phyloP scores from a whole-genome alignment of 2,888 invertebrate species.

The Atethmia centrago region DNA sequence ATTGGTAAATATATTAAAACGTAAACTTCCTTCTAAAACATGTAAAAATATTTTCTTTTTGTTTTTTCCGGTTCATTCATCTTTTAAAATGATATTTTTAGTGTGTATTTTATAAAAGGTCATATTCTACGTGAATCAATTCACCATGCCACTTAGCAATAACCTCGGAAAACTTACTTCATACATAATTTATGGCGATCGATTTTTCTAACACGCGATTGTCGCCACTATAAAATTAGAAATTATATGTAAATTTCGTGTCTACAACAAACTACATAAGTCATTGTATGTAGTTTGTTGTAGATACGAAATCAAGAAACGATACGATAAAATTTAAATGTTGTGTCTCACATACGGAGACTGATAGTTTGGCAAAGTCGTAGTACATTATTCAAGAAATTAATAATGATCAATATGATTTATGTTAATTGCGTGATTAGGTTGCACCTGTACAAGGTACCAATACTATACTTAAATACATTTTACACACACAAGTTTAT shows the following conservation, averaged over 20 bases:
- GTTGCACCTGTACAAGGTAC: not conserved
- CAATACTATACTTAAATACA: not conserved
- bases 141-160: not conserved
- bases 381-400: not conserved
- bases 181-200: slow-evolving; percentile 30
- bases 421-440: not conserved
- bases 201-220: slow-evolving; percentile 36
- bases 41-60: too few species aligned
- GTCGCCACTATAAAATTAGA: not conserved
- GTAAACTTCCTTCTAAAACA: too few species aligned
- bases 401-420: too few species aligned
- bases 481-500: not conserved
- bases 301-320: not conserved
- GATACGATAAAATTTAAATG: slow-evolving; percentile 24
- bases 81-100: too few species aligned
- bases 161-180: slow-evolving; percentile 6
- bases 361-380: not conserved
- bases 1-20: too few species aligned
- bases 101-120: not conserved
- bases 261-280: too few species aligned
- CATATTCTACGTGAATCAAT: slow-evolving; percentile 13
- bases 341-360: not conserved
- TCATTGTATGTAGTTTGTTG: not conserved
- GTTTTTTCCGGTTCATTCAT: too few species aligned
- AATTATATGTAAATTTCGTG: slow-evolving; percentile 14